Conservation (phyloP, 2,888 invertebrate genomes). For the Nemurella pictetii region DNA sequence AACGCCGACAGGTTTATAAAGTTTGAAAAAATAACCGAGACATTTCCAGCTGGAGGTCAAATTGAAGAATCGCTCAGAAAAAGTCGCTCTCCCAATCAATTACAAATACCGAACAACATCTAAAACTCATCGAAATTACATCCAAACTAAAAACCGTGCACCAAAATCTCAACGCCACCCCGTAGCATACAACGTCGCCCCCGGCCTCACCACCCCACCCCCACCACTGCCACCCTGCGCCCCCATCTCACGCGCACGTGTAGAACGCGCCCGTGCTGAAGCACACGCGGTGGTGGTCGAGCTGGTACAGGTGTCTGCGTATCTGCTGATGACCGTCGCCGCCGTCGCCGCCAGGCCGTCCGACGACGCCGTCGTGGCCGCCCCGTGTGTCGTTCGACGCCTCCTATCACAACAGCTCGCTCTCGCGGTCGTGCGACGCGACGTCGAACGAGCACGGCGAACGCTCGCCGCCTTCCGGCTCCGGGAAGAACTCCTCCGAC, state of each 20-base stretch:
- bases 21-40: no score
- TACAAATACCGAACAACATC: no score
- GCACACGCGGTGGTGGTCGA: not conserved
- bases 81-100: no score
- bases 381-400: not conserved
- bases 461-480: conserved; percentile 35
- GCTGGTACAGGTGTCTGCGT: not conserved
- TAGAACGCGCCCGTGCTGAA: not conserved
- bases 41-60: no score
- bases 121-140: no score
- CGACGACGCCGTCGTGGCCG: not conserved
- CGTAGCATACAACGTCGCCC: no score
- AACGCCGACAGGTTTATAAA: no score
- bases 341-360: not conserved
- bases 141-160: no score
- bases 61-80: no score
- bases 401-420: conserved; percentile 38
- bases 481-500: conserved; percentile 58
- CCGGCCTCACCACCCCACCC: no score
- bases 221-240: no score
- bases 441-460: conserved; percentile 41
- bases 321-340: not conserved
- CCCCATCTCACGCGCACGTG: not conserved
- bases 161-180: no score
- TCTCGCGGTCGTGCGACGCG: conserved; percentile 38